Evolutionary conservation across 2,113 vertebrate genomes (phyloP).

Genomic region (Pavo muticus): DNA sequence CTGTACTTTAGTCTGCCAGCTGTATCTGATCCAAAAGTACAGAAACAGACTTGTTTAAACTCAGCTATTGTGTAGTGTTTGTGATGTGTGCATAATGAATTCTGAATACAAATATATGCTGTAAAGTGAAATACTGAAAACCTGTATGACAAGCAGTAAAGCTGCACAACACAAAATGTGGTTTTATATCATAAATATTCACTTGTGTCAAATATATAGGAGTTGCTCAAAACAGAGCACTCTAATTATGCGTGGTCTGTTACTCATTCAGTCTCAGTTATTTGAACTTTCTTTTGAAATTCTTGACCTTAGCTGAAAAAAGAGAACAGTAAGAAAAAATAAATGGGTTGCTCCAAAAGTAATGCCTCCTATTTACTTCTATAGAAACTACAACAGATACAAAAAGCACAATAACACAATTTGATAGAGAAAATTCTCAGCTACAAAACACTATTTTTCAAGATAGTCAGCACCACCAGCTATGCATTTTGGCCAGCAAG

Average conservation of each 20-base stretch:
- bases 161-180: slow-evolving; percentile 58
- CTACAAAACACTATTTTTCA: not conserved
- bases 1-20: slow-evolving; percentile 49
- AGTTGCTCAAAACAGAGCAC: slow-evolving; percentile 43
- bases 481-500: not conserved
- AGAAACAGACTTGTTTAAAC: slow-evolving; percentile 67
- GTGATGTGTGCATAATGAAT: slow-evolving; percentile 63
- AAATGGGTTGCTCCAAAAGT: not conserved
- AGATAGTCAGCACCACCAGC: no score
- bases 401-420: not conserved
- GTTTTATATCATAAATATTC: slow-evolving; percentile 63
- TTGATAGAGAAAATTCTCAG: not conserved
- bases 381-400: not conserved
- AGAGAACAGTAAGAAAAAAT: not conserved
- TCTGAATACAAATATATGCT: slow-evolving; percentile 59
- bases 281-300: slow-evolving; percentile 37
- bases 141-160: slow-evolving; percentile 58
- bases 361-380: not conserved
- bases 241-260: slow-evolving; percentile 60
- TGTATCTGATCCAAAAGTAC: slow-evolving; percentile 57
- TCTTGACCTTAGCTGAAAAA: slow-evolving; percentile 35
- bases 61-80: slow-evolving; percentile 60
- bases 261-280: slow-evolving; percentile 19
- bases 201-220: slow-evolving; percentile 35
- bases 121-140: slow-evolving; percentile 56